phyloP scores from a whole-genome alignment of 2,888 invertebrate genomes.

The Leptinotarsa tumamoca region DNA sequence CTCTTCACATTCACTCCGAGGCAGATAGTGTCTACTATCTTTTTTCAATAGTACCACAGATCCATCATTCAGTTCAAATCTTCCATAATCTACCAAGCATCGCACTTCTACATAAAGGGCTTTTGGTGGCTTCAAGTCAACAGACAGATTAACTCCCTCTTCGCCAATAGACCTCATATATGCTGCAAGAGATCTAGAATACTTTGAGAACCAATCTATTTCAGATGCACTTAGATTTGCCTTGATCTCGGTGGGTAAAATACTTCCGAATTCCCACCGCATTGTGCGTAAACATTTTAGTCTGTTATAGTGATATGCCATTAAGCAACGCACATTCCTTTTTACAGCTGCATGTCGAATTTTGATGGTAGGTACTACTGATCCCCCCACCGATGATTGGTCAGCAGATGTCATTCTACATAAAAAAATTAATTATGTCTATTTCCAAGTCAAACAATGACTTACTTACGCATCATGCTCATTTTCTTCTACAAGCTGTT shows the following conservation, averaged over 20 bases:
- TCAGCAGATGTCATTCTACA: slow-evolving; percentile 15
- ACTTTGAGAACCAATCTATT: slow-evolving; percentile 88
- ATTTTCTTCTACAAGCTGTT: slow-evolving; percentile 84
- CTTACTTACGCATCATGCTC: slow-evolving; percentile 84
- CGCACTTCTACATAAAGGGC: slow-evolving; percentile 92
- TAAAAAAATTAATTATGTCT: neutral
- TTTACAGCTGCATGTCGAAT: slow-evolving; percentile 88
- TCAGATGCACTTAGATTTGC: slow-evolving; percentile 84
- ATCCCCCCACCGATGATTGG: slow-evolving; percentile 41
- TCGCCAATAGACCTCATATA: slow-evolving; percentile 87
- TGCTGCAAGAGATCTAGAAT: slow-evolving; percentile 85
- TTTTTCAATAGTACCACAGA: slow-evolving; percentile 88
- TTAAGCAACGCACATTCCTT: slow-evolving; percentile 89
- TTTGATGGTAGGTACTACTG: slow-evolving; percentile 78
- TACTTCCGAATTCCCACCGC: slow-evolving; percentile 96
- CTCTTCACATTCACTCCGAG: slow-evolving; percentile 89
- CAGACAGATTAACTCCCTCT: slow-evolving; percentile 86
- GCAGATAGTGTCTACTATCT: slow-evolving; percentile 91
- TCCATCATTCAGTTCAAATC: slow-evolving; percentile 94
- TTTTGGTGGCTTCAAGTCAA: slow-evolving; percentile 91
- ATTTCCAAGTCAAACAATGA: neutral
- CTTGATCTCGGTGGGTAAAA: slow-evolving; percentile 87
- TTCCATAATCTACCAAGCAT: slow-evolving; percentile 91
- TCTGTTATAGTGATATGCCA: slow-evolving; percentile 86
- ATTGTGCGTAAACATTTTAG: slow-evolving; percentile 84